Evolutionary conservation across 1,140 invertebrate species (phyloP).

Genomic region (Drosophila tsacasi): DNA sequence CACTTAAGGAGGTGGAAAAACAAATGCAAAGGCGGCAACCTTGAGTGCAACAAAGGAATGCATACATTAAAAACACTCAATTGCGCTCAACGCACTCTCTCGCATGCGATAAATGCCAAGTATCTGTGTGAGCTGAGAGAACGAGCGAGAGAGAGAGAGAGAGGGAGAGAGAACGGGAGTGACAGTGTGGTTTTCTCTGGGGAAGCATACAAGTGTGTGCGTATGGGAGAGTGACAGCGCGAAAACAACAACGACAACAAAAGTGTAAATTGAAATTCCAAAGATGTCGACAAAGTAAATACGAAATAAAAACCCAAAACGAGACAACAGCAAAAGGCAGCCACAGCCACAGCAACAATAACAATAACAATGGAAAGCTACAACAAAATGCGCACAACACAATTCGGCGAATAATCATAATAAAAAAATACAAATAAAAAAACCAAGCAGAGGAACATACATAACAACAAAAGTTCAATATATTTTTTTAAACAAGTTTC

Average conservation of each 20-base stretch:
- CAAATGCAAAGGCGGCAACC: constrained; percentile 61
- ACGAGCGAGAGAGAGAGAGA: background rate
- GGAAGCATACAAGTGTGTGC: constrained; percentile 7
- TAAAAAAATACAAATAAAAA: constrained; percentile 42
- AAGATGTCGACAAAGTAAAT: constrained; percentile 81
- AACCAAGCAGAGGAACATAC: constrained; percentile 34
- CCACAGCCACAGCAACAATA: constrained; percentile 24
- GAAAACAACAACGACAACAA: constrained; percentile 68
- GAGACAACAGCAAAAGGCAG: constrained; percentile 34
- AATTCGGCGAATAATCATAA: constrained; percentile 67
- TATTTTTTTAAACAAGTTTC: constrained; percentile 80
- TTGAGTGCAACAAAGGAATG: constrained; percentile 48
- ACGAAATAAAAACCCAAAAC: constrained; percentile 63
- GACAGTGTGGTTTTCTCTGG: constrained; percentile 2
- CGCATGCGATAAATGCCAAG: constrained; percentile 72
- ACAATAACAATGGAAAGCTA: constrained; percentile 70
- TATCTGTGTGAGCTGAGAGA: constrained; percentile 60
- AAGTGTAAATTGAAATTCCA: constrained; percentile 85
- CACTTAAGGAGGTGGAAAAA: constrained; percentile 22
- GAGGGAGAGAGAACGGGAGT: background rate
- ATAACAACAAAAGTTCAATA: constrained; percentile 47
- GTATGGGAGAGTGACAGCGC: constrained; percentile 41
- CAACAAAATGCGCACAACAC: constrained; percentile 81
- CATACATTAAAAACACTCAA: constrained; percentile 23
- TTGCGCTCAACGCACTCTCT: constrained; percentile 26